A percentile compares a stretch with the other conserved stretches of the same genome.
These are phyloP conservation scores for Oncopodura yosiiana DNA, from an alignment of 1,140 invertebrate species.

Conservation along the genomic window DNA sequence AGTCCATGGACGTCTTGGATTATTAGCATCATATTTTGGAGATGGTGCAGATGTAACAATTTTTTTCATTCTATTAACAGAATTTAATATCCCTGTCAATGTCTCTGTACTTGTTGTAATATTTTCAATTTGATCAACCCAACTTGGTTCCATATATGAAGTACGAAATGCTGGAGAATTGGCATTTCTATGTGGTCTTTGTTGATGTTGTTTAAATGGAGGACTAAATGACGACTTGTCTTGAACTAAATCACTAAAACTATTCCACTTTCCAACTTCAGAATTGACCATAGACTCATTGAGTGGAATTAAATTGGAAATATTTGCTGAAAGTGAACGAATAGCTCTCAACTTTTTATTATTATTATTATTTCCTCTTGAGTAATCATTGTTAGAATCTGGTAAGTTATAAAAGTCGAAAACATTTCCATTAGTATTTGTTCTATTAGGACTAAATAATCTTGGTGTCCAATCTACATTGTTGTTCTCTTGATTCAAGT, in stretches of 20 bases:
- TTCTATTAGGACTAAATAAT: conserved; percentile 22
- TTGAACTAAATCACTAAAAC: conserved; percentile 36
- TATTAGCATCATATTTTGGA: conserved; percentile 11
- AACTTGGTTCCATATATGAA: conserved; percentile 28
- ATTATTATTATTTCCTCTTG: conserved; percentile 34
- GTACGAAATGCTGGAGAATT: neutral
- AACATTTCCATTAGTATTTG: conserved; percentile 12
- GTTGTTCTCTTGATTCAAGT: conserved; percentile 39
- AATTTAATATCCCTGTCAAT: neutral
- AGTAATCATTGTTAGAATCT: conserved; percentile 1
- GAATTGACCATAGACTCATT: conserved; percentile 13
- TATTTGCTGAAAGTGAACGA: conserved; percentile 67
- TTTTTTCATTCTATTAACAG: conserved; percentile 4
- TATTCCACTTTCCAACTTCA: conserved; percentile 40
- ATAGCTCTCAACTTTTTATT: conserved; percentile 61
- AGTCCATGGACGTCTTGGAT: conserved; percentile 32
- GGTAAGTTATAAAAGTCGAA: conserved; percentile 23
- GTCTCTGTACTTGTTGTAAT: conserved; percentile 17
- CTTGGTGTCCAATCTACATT: conserved; percentile 40
- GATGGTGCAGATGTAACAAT: neutral
- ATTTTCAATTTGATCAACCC: conserved; percentile 34
- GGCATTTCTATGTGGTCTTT: neutral
- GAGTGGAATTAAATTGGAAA: conserved; percentile 54
- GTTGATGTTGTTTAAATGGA: neutral
- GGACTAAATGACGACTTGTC: neutral